Evolutionary conservation across 2,888 invertebrate species (phyloP), one percentile per base, ranked within the genome.

Genomic region (Pyrrhia umbra): DNA sequence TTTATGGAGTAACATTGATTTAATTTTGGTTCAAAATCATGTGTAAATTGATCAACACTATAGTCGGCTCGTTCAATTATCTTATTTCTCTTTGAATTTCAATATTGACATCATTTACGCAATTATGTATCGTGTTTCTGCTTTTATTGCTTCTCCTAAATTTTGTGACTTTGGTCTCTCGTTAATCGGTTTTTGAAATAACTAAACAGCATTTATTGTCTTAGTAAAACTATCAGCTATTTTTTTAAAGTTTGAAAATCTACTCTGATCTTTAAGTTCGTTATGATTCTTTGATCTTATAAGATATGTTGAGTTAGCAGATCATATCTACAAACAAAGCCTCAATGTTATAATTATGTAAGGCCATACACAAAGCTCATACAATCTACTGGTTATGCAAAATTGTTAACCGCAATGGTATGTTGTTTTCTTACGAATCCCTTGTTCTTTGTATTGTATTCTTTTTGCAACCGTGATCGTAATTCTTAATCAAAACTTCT

Each of bases 371-470:
- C 52, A 57, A 68, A 54, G 52, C 45, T 8, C 21, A 46, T 30
- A 58, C 55, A 62, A 55, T 55, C 39, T 20, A 40, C 42, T 40
- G 39, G 16, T 75, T 75, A 75, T 74, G 61, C 65, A 75, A 62
- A 52, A 56, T 0, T 30, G 52, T 43, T 42, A 61, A 54, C 71
- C 23, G 45, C 67, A 49, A 25, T 62, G 30, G 47, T 45, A 34
- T 67, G 68, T 60, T 68, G 67, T 64, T 64, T 63, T 66, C 54
- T 47, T 68, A 67, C 64, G 15, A 58, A 63, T 50, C 68, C 57
- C 57, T 70, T 79, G 64, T 79, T 74, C 70, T 70, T 73, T 55
- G 52, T 64, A 39, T 23, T 71, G 71, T 54, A 51, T 70, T 58
- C 34, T 61, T 60, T 62, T 45, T 56, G 55, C 43, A 68, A 51